Percentiles rank a stretch among this genome's conserved stretches.
These are phyloP conservation scores for Arrhopalites spinosus DNA, from an alignment of 2,888 invertebrate genomes.

Conservation along the genomic window DNA sequence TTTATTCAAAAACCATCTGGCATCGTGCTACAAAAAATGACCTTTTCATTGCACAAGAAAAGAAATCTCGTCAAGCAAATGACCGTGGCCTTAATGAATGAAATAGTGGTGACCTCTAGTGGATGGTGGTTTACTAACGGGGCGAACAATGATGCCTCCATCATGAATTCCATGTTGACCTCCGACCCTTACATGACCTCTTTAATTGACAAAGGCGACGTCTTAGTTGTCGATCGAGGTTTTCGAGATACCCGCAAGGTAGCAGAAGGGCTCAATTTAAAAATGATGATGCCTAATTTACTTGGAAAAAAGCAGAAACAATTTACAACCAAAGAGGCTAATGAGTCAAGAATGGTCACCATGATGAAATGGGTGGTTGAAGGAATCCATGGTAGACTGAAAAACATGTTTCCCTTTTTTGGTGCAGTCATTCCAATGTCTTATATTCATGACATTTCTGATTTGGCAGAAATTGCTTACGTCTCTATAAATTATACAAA, in stretches of 20 bases:
- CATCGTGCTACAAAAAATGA: slow-evolving; percentile 6
- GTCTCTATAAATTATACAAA: background rate
- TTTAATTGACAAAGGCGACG: slow-evolving; percentile 1
- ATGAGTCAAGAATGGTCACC: background rate
- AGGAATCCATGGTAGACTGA: slow-evolving; percentile 35
- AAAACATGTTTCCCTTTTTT: slow-evolving; percentile 36
- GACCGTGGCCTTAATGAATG: slow-evolving; percentile 23
- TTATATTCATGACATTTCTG: background rate
- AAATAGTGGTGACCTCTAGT: slow-evolving; percentile 12
- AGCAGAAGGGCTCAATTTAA: background rate
- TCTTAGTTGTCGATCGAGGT: slow-evolving; percentile 35
- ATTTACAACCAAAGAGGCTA: background rate
- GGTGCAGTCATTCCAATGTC: background rate
- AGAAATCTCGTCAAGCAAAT: slow-evolving; percentile 30
- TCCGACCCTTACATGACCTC: background rate
- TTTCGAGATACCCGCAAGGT: slow-evolving; percentile 3
- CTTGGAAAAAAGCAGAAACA: background rate
- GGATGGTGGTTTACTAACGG: slow-evolving; percentile 32
- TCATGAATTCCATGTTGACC: slow-evolving; percentile 31
- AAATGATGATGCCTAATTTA: slow-evolving; percentile 23
- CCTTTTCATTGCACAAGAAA: slow-evolving; percentile 25
- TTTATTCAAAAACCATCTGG: background rate
- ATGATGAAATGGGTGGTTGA: slow-evolving; percentile 38
- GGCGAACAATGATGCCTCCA: slow-evolving; percentile 35
- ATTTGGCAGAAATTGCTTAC: background rate